These are phyloP conservation scores for Acronicta leporina DNA, from an alignment of 2,888 invertebrate species.

Conservation along the genomic window DNA sequence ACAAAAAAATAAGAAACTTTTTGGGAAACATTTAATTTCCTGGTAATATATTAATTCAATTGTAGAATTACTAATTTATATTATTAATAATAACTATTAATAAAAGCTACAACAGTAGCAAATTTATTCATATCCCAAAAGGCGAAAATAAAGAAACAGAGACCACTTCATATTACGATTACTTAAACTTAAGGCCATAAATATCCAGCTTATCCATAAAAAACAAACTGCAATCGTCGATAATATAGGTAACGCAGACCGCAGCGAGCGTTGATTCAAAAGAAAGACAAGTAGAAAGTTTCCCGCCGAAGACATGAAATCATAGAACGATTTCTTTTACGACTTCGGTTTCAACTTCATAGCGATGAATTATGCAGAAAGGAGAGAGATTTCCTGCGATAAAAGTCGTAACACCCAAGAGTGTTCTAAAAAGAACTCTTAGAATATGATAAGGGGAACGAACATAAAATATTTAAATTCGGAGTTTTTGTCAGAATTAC, in stretches of 20 bases:
- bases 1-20: too few relatives aligned
- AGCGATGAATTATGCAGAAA: slow-evolving; percentile 88
- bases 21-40: too few relatives aligned
- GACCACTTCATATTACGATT: too few relatives aligned
- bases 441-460: slow-evolving; percentile 74
- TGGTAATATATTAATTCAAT: too few relatives aligned
- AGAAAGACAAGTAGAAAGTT: slow-evolving; percentile 85
- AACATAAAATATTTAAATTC: slow-evolving; percentile 60
- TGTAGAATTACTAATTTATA: too few relatives aligned
- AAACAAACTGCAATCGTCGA: slow-evolving; percentile 61
- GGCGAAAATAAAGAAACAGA: too few relatives aligned
- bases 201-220: slow-evolving; percentile 42
- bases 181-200: too few relatives aligned
- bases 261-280: slow-evolving; percentile 78
- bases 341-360: slow-evolving; percentile 89
- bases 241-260: slow-evolving; percentile 67
- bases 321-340: slow-evolving; percentile 89
- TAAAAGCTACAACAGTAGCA: too few relatives aligned
- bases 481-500: slow-evolving; percentile 39
- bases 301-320: slow-evolving; percentile 86
- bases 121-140: too few relatives aligned
- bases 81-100: too few relatives aligned
- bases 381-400: slow-evolving; percentile 87
- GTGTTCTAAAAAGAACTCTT: slow-evolving; percentile 84
- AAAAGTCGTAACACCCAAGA: slow-evolving; percentile 87